Evolutionary conservation across 2,113 vertebrate genomes (phyloP).

Genomic region (Neomonachus schauinslandi): DNA sequence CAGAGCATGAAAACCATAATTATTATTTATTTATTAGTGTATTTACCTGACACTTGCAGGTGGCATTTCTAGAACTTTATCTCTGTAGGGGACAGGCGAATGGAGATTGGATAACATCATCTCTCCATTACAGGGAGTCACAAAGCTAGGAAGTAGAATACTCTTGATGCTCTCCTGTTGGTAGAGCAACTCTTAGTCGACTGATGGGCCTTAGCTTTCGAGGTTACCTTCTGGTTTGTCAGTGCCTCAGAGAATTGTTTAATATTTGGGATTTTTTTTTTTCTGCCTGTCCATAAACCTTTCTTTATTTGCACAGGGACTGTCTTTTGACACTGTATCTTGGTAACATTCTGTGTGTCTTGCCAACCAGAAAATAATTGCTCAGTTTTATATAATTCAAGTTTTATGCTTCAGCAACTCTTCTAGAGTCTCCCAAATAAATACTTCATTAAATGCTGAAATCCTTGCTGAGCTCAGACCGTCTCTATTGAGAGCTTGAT

Average conservation of each 20-base stretch:
- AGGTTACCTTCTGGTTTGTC: neutral
- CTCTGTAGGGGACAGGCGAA: neutral
- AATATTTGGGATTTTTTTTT: neutral
- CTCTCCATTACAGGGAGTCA: neutral
- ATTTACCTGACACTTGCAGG: neutral
- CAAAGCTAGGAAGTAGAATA: neutral
- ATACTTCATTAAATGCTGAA: neutral
- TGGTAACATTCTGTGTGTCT: neutral
- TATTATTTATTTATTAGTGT: neutral
- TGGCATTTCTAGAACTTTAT: neutral
- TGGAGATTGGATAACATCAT: neutral
- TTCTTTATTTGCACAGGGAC: neutral
- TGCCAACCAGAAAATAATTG: conserved; percentile 41
- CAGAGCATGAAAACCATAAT: neutral
- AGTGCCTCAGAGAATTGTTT: neutral
- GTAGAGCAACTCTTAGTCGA: neutral
- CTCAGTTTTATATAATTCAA: neutral
- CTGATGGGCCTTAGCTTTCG: neutral
- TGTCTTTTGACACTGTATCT: neutral
- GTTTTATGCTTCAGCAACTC: conserved; percentile 14
- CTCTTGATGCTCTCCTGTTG: neutral
- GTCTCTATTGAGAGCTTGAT: neutral
- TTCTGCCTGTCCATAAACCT: neutral
- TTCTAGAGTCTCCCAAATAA: neutral
- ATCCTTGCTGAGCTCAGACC: neutral